Evolutionary conservation across 2,888 invertebrate species (phyloP), one percentile per base, ranked within the genome.

Genomic region (Drosophila borealis): DNA sequence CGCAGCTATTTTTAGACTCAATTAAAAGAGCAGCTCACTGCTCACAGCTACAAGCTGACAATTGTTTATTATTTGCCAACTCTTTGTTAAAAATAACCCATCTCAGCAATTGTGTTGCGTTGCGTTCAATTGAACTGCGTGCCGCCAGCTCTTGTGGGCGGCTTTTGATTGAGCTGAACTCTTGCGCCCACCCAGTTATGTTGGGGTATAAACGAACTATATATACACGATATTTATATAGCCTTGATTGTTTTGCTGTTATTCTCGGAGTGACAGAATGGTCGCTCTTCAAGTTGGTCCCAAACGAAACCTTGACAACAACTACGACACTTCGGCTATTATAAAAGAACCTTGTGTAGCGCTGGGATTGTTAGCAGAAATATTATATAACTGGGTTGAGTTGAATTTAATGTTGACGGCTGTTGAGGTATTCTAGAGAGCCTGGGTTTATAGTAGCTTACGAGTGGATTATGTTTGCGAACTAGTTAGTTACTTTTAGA

Each of bases 1-100:
- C 60, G 55, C 21, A 11, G 53, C 87, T 85, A 85, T 85, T 86
- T 89, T 80, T 85, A 89, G 85, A 83, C 49, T 60, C 89, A 89
- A 89, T 89, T 86, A 86, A 86, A 86, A 71, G 14, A 29, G 45
- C 49, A 29, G 44, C 55, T 14, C 44, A 21, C 21, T 60, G 17
- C 48, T 50, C 33, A 48, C 56, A 37, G 48, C 60, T 70, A 44
- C 45, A 39, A 65, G 71, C 77, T 60, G 70, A 68, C 82, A 88
- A 89, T 89, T 88, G 86, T 54, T 73, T 37, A 53, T 64, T 54
- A 64, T 42, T 62, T 45, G 55, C 63, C 13, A 49, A 49, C 50
- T 64, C 60, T 61, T 45, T 44, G 59, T 41, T 41, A 6, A 34
- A 53, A 54, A 51, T 39, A 39, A 34, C 29, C 62, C 46, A 19